These are phyloP conservation scores for Cyaniris semiargus DNA, from an alignment of 2,888 invertebrate genomes.

Conservation along the genomic window DNA sequence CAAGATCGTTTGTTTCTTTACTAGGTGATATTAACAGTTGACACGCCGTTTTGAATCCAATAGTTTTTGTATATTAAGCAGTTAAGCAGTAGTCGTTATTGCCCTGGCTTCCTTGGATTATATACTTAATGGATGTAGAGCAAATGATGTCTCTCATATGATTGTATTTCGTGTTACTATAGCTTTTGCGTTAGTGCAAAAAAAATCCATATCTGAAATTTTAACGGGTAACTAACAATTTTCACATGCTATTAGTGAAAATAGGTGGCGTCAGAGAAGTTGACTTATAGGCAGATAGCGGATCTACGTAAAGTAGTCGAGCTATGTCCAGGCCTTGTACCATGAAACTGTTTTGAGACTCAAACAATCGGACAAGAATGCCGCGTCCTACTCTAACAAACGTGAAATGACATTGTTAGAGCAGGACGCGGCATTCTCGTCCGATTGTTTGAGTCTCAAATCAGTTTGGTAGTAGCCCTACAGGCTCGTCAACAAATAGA, in stretches of 20 bases:
- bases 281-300: no score
- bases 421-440: no score
- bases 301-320: no score
- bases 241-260: neutral
- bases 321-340: no score
- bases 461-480: no score
- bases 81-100: conserved; percentile 29
- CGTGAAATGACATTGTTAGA: no score
- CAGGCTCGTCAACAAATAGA: no score
- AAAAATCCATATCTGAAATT: neutral
- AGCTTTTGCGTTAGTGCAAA: neutral
- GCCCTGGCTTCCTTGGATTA: neutral
- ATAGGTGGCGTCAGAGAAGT: no score
- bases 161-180: neutral
- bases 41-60: conserved; percentile 62
- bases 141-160: neutral
- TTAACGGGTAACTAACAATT: neutral
- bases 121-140: neutral
- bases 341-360: no score
- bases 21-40: conserved; percentile 67
- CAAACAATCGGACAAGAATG: no score
- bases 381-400: no score
- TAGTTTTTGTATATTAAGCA: conserved; percentile 43
- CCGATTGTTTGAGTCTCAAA: no score
- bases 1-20: conserved; percentile 61